Conservation (phyloP, 2,113 vertebrate species). For the Panthera tigris region DNA sequence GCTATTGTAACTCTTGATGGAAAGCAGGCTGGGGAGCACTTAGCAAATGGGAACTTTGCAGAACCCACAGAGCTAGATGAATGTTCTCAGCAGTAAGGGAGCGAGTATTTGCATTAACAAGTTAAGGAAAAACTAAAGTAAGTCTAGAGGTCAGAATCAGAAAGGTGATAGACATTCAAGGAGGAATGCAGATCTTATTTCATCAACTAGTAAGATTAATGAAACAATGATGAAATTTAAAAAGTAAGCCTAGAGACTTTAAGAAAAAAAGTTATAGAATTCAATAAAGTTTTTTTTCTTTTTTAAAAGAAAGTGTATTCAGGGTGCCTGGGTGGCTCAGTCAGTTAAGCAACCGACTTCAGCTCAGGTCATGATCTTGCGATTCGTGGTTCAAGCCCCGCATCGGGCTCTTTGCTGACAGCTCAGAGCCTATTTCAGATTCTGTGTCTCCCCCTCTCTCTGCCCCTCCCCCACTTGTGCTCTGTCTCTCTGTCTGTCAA, state of each 20-base stretch:
- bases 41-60: background rate
- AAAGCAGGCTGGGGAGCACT: background rate
- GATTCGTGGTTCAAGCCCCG: too few species aligned
- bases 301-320: background rate
- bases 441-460: too few species aligned
- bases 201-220: background rate
- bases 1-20: background rate
- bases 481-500: too few species aligned
- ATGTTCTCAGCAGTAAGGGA: background rate
- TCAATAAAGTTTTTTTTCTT: background rate
- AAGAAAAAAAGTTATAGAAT: background rate
- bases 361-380: too few species aligned
- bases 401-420: too few species aligned
- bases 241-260: background rate
- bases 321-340: too few species aligned
- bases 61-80: background rate
- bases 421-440: too few species aligned
- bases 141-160: slow-evolving; percentile 1
- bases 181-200: background rate
- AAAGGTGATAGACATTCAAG: slow-evolving; percentile 26
- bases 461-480: too few species aligned
- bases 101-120: background rate
- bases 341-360: too few species aligned
- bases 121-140: background rate
- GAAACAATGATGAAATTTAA: background rate